phyloP scores from a whole-genome alignment of 2,113 vertebrate genomes.

The Malurus elegans region DNA sequence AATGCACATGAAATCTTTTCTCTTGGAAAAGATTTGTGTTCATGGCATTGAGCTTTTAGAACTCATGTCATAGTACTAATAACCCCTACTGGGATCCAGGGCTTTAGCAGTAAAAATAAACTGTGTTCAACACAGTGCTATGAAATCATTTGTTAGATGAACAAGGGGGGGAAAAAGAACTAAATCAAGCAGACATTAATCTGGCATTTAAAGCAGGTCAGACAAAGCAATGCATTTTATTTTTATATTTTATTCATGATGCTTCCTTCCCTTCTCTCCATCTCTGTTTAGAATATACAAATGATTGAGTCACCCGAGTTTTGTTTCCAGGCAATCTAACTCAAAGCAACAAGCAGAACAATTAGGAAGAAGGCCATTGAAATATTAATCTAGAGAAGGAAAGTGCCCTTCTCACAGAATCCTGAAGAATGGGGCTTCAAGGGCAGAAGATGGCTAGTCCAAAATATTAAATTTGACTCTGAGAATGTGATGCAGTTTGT shows the following conservation, averaged over 20 bases:
- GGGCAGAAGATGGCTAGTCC: not conserved
- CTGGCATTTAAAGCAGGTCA: conserved; percentile 24
- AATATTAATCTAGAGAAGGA: not conserved
- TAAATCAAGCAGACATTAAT: conserved; percentile 17
- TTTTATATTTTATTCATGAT: conserved; percentile 17
- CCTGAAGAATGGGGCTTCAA: not conserved
- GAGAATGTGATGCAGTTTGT: not conserved
- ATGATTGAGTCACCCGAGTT: not conserved
- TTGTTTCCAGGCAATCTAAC: not conserved
- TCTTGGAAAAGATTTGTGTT: not conserved
- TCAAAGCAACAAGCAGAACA: not conserved
- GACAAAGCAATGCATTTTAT: not conserved
- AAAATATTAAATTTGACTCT: not conserved
- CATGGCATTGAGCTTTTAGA: not conserved
- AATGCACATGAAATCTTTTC: not conserved
- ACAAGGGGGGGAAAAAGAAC: not conserved
- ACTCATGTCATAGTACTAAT: not conserved
- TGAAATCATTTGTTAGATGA: not conserved
- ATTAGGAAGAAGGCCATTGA: not conserved
- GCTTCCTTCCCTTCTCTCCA: not conserved
- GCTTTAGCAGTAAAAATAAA: not conserved
- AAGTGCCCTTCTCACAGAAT: not conserved
- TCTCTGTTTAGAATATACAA: not conserved
- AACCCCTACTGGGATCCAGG: not conserved
- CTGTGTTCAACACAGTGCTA: not conserved